These are phyloP conservation scores for Cephus cinctus DNA, from an alignment of 1,140 invertebrate species.

Conservation along the genomic window DNA sequence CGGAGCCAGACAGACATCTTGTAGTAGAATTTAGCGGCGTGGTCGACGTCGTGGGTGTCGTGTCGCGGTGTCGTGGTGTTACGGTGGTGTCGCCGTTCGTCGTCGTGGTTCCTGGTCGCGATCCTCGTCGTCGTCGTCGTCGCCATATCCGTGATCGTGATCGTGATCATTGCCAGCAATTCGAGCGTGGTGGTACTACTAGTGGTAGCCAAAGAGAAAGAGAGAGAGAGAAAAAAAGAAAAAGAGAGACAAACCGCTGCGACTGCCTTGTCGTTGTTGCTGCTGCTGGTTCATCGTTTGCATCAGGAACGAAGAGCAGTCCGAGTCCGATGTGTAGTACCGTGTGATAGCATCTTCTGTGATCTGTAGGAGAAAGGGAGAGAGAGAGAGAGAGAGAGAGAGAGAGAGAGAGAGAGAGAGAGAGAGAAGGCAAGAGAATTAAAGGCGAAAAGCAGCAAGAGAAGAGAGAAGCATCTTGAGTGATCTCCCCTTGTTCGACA, in stretches of 20 bases:
- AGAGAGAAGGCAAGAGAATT: slow-evolving; percentile 8
- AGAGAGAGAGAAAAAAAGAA: neutral
- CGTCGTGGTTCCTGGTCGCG: slow-evolving; percentile 16
- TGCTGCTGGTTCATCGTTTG: neutral
- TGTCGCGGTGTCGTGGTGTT: slow-evolving; percentile 31
- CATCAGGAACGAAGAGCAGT: neutral
- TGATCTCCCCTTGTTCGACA: slow-evolving; percentile 21
- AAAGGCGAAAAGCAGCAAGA: slow-evolving; percentile 1
- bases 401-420: neutral
- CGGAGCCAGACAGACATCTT: slow-evolving; percentile 47
- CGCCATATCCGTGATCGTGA: slow-evolving; percentile 5
- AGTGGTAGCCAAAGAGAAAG: no score
- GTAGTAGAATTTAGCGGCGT: slow-evolving; percentile 51
- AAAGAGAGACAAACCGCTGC: slow-evolving; percentile 1
- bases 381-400: slow-evolving; percentile 9
- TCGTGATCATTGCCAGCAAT: neutral
- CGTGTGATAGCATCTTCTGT: slow-evolving; percentile 35
- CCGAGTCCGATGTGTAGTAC: slow-evolving; percentile 29
- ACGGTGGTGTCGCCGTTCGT: slow-evolving; percentile 4
- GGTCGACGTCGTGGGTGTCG: slow-evolving; percentile 38
- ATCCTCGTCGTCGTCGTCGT: slow-evolving; percentile 10
- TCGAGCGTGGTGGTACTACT: no score
- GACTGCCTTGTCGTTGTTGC: neutral
- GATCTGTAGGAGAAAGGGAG: slow-evolving; percentile 15
- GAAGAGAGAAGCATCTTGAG: slow-evolving; percentile 9